Conservation (phyloP, 2,797 vertebrate genomes). For the Tragelaphus oryx region DNA sequence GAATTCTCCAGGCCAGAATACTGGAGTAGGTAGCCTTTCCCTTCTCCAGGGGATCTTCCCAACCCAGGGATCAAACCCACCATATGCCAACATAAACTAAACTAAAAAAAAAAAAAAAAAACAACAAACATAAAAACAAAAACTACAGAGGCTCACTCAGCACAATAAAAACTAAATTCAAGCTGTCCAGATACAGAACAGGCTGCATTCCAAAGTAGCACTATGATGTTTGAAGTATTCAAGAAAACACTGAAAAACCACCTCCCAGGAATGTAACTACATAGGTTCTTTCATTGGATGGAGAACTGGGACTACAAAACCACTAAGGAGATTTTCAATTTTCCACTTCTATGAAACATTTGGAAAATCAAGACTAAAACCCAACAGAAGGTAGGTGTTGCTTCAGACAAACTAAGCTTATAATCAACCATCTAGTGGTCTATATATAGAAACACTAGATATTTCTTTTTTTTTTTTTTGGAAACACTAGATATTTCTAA, state of each 20-base stretch:
- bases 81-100: neutral
- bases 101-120: neutral
- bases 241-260: slow-evolving; percentile 17
- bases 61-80: too few species aligned
- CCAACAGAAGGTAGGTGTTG: neutral
- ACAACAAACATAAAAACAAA: neutral
- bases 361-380: neutral
- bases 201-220: neutral
- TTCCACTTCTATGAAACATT: neutral
- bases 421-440: neutral
- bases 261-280: neutral
- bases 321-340: neutral
- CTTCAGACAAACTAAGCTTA: slow-evolving; percentile 18
- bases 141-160: neutral
- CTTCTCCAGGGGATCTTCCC: too few species aligned
- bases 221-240: neutral
- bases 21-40: too few species aligned
- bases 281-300: neutral
- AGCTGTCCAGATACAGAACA: neutral
- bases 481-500: neutral
- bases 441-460: neutral
- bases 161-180: slow-evolving; percentile 33
- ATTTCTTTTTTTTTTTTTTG: too few species aligned
- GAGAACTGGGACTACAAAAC: neutral
- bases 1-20: too few species aligned